phyloP scores from a whole-genome alignment of 2,888 invertebrate species.

The Corythucha ciliata region DNA sequence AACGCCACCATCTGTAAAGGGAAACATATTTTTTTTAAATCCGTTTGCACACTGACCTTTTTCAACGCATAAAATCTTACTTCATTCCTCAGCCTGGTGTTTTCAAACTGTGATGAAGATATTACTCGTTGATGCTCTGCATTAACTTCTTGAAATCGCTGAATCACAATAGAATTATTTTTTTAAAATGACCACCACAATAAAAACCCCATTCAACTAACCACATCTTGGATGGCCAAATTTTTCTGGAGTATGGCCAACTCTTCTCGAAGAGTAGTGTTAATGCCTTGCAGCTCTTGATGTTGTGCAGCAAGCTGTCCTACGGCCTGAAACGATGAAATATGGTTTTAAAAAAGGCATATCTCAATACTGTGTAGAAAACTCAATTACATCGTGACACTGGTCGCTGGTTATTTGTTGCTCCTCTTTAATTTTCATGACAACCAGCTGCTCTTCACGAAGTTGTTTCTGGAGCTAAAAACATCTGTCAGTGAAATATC shows the following conservation, averaged over 20 bases:
- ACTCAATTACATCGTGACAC: constrained; percentile 20
- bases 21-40: background rate
- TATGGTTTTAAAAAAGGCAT: background rate
- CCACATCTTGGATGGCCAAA: constrained; percentile 16
- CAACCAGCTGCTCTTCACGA: constrained; percentile 47
- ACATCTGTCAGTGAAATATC: constrained; percentile 14
- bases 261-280: constrained; percentile 19
- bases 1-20: constrained; percentile 5
- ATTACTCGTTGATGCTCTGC: constrained; percentile 49
- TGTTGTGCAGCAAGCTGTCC: constrained; percentile 38
- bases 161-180: constrained; percentile 29
- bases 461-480: constrained; percentile 51
- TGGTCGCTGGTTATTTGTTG: constrained; percentile 37
- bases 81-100: constrained; percentile 45
- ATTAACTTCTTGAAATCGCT: constrained; percentile 45
- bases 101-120: constrained; percentile 44
- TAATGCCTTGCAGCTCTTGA: constrained; percentile 22
- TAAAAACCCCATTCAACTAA: background rate
- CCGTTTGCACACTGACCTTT: background rate
- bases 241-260: constrained; percentile 21
- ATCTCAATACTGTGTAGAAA: background rate
- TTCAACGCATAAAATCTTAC: constrained; percentile 34
- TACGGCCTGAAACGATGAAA: constrained; percentile 39
- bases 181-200: background rate
- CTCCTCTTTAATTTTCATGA: constrained; percentile 48